These are phyloP conservation scores for Anagyrus pseudococci DNA, from an alignment of 2,888 invertebrate genomes.

Conservation along the genomic window DNA sequence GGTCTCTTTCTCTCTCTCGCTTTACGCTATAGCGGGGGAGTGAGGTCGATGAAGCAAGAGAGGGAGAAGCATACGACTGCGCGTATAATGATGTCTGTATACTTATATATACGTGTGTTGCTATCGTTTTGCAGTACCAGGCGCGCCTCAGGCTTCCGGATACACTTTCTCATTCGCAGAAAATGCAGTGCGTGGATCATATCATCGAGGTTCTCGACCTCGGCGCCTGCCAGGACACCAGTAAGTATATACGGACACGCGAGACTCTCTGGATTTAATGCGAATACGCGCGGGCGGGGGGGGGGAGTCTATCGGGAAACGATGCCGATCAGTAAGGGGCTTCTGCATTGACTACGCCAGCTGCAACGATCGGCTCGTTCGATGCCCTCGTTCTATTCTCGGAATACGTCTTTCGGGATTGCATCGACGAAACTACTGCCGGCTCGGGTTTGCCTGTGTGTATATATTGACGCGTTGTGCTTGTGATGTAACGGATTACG, in stretches of 20 bases:
- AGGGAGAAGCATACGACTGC: no score
- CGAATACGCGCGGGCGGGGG: not conserved
- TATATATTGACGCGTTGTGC: no score
- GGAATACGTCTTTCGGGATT: slow-evolving; percentile 13
- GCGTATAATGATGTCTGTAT: no score
- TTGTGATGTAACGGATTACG: no score
- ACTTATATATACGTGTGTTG: no score
- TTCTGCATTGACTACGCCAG: no score
- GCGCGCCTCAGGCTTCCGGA: slow-evolving; percentile 74
- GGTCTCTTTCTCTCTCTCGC: no score
- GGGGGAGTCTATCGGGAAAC: no score
- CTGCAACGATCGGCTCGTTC: slow-evolving; percentile 15
- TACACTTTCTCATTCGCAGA: slow-evolving; percentile 73
- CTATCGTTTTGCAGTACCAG: slow-evolving; percentile 67
- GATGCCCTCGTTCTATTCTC: slow-evolving; percentile 26
- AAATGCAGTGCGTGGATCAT: slow-evolving; percentile 79
- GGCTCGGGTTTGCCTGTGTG: not conserved
- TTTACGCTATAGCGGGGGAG: no score
- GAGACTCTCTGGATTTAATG: not conserved
- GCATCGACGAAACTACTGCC: not conserved
- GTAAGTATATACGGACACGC: slow-evolving; percentile 60
- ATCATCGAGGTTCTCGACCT: slow-evolving; percentile 79
- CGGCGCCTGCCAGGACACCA: slow-evolving; percentile 77
- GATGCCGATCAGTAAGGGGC: no score
- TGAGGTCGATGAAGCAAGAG: no score